Conservation (phyloP, 2,113 vertebrate genomes). For the Brevimyrus niger region DNA sequence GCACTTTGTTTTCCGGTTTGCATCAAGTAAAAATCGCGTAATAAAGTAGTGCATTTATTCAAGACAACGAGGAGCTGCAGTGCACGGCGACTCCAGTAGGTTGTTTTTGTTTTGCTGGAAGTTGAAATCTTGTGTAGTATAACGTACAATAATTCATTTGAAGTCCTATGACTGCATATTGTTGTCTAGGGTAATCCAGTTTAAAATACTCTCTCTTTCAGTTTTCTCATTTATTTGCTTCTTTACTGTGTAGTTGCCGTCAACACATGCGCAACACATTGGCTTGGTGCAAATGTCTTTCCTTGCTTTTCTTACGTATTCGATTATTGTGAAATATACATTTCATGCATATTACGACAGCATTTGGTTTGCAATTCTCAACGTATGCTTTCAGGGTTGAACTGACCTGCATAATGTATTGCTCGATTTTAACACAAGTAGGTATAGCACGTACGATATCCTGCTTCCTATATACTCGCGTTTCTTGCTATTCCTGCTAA, state of each 20-base stretch:
- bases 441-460: background rate
- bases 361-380: background rate
- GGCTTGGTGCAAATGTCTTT: background rate
- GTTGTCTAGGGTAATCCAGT: background rate
- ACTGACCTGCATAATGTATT: background rate
- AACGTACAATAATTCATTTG: background rate
- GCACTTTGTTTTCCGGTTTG: slow-evolving; percentile 1
- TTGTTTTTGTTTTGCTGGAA: background rate
- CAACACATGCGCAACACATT: background rate
- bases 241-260: background rate
- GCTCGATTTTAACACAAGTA: background rate
- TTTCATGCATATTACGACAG: background rate
- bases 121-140: background rate
- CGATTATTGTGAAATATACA: background rate
- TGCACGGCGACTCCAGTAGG: background rate
- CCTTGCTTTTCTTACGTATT: background rate
- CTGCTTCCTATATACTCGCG: background rate
- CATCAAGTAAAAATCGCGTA: background rate
- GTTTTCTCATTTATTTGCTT: background rate
- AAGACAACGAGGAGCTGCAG: background rate
- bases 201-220: background rate
- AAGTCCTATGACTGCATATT: background rate
- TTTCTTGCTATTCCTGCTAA: background rate
- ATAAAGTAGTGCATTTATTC: background rate
- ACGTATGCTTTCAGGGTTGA: background rate